These are phyloP conservation scores for Bos javanicus DNA, from an alignment of 2,113 vertebrate species.

Conservation along the genomic window DNA sequence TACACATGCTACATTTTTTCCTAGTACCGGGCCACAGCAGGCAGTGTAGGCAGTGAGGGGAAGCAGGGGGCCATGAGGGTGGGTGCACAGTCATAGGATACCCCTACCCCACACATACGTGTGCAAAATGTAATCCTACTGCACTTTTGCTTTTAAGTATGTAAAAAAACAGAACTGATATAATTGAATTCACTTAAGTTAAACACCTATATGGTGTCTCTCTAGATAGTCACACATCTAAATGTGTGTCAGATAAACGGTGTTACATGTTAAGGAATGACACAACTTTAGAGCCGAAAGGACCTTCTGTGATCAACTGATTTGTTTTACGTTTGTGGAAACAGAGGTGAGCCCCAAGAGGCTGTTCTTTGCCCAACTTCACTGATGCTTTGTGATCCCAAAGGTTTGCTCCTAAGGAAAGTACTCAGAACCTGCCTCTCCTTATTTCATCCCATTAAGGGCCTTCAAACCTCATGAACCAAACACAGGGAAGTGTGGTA, in stretches of 20 bases:
- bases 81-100: neutral
- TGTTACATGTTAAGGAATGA: neutral
- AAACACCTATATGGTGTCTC: neutral
- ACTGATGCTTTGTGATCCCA: neutral
- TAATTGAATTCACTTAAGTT: neutral
- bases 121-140: neutral
- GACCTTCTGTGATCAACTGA: neutral
- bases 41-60: neutral
- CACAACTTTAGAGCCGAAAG: neutral
- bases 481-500: neutral
- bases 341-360: neutral
- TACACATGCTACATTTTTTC: neutral
- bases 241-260: neutral
- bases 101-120: neutral
- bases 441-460: neutral
- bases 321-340: neutral
- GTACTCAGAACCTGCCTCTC: neutral
- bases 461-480: neutral
- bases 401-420: neutral
- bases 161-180: neutral
- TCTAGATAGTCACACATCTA: neutral
- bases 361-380: neutral
- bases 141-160: constrained; percentile 35
- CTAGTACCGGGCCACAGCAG: neutral
- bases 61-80: neutral